These are phyloP conservation scores for Pachypsylla venusta DNA, from an alignment of 1,140 invertebrate species.

Conservation along the genomic window DNA sequence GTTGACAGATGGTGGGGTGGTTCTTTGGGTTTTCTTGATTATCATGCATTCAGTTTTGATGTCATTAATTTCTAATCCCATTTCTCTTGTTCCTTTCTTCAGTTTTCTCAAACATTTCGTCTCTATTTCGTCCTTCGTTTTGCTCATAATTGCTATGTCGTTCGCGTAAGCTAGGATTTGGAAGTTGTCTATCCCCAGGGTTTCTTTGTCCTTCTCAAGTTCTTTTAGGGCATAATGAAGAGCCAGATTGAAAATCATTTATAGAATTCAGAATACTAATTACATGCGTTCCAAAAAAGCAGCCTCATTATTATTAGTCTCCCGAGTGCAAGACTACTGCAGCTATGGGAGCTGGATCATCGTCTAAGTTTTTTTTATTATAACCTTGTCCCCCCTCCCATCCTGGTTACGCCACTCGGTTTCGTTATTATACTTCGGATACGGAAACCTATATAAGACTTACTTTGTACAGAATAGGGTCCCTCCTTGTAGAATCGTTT, in stretches of 20 bases:
- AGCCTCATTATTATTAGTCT: too few relatives aligned
- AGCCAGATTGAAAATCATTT: too few relatives aligned
- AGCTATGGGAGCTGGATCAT: neutral
- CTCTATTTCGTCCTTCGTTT: neutral
- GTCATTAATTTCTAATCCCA: neutral
- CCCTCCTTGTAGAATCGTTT: conserved; percentile 55
- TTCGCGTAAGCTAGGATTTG: neutral
- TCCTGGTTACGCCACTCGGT: neutral
- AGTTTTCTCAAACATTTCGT: neutral
- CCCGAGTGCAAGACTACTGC: neutral
- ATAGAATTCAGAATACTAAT: too few relatives aligned
- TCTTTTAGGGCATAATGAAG: neutral
- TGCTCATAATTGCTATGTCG: neutral
- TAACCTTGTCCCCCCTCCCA: neutral
- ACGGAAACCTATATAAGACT: conserved; percentile 53
- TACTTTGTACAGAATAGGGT: conserved; percentile 54
- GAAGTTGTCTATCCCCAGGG: neutral
- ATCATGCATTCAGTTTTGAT: neutral
- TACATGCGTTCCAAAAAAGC: neutral
- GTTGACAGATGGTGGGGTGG: neutral
- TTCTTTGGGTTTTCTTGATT: neutral
- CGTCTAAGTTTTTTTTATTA: neutral
- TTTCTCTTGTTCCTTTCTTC: neutral
- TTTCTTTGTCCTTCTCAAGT: neutral
- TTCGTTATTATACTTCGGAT: conserved; percentile 43